A percentile compares a stretch with the other conserved stretches of the same genome.
phyloP scores from a whole-genome alignment of 2,113 vertebrate species.

The Synchiropus splendidus region DNA sequence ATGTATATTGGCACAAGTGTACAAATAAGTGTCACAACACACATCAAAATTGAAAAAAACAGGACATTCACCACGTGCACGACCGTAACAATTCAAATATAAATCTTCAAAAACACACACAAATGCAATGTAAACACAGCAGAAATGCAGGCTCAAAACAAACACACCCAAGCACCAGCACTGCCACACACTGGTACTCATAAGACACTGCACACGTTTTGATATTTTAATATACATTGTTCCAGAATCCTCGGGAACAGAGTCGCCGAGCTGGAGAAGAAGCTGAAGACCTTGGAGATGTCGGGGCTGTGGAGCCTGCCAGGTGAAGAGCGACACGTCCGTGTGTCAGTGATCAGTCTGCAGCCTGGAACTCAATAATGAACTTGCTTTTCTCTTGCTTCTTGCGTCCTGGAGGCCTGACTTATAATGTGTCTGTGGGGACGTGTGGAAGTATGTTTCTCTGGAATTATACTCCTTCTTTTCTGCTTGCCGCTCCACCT shows the following conservation, averaged over 20 bases:
- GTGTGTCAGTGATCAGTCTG: too few species aligned
- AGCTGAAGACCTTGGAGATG: conserved; percentile 87
- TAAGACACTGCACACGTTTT: too few species aligned
- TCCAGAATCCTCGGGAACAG: conserved; percentile 87
- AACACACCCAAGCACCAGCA: too few species aligned
- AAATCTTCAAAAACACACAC: too few species aligned
- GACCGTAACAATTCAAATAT: too few species aligned
- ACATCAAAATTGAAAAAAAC: too few species aligned
- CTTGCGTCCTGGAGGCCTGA: conserved; percentile 84
- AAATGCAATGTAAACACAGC: too few species aligned
- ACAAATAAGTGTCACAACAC: background rate
- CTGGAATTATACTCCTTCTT: conserved; percentile 1
- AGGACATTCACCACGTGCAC: too few species aligned
- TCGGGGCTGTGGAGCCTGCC: conserved; percentile 96
- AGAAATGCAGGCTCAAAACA: too few species aligned
- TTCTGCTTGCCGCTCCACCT: background rate
- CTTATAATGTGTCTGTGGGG: conserved; percentile 94
- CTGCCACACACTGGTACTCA: too few species aligned
- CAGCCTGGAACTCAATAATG: conserved; percentile 2
- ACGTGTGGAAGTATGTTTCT: conserved; percentile 83
- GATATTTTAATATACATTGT: background rate
- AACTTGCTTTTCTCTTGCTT: conserved; percentile 26
- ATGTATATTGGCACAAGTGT: too few species aligned
- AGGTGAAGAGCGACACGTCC: conserved; percentile 57
- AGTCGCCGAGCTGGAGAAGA: conserved; percentile 91